Evolutionary conservation across 2,797 vertebrate genomes (phyloP), one percentile per base, ranked within the genome.

Genomic region (Champsocephalus gunnari): DNA sequence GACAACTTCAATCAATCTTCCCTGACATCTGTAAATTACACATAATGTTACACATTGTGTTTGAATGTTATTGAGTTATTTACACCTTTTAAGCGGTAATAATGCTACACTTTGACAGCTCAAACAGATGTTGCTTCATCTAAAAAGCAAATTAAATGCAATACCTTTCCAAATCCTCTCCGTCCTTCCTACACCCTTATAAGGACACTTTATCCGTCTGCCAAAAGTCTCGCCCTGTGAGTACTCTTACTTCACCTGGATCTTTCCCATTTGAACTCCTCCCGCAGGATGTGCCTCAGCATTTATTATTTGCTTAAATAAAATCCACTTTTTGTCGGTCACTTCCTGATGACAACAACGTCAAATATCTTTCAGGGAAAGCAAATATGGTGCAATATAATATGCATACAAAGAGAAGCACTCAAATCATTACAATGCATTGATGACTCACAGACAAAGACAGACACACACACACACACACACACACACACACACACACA

Each of bases 181-280:
- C 61, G 71, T 85, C 63, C 85, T 89, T 91, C 85, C 84, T 84
- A 17, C 14, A 50, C 16, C 90, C 91, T 83, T 89, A 91, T 82
- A 89, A 85, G 90, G 92, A 57, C 43, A 78, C 24, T 21, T 43
- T 19, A 83, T 84, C 79, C 64, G 53, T 61, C 56, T 66, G 57
- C 56, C 66, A 80, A 34, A 67, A 62, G 51, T 73, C 69, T 68
- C 65, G 2, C 69, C 66, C 79, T 54, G 56, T 58, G 58, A 1
- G 3, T 12, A 19, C 58, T 55, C 66, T 78, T 71, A 58, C 54
- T 63, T 63, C 67, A 80, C 53, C 69, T 57, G n/a, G 6, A 54
- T 61, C 61, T 41, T 62, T 44, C 24, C 55, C 64, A 21, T 59
- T 59, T 61, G 16, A 62, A 62, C 48, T 49, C 38, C 48, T 72